Conservation (phyloP, 2,888 invertebrate species). For the Apotomis turbidana region DNA sequence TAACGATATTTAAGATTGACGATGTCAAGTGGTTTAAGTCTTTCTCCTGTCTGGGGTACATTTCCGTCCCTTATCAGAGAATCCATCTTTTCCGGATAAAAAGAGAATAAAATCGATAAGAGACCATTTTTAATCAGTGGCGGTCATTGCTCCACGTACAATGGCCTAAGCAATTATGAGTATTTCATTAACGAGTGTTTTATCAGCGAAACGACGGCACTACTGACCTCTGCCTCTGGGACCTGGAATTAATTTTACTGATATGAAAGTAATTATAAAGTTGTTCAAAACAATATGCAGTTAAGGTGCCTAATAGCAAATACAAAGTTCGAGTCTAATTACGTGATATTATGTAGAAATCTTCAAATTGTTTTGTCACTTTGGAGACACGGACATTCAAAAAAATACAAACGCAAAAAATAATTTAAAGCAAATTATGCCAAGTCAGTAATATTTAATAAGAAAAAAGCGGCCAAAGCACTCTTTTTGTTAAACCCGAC, state of each 20-base stretch:
- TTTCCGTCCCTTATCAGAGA: neutral
- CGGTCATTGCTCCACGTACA: constrained; percentile 5
- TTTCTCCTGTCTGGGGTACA: neutral
- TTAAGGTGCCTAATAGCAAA: too few relatives aligned
- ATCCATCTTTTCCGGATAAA: neutral
- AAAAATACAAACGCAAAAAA: too few relatives aligned
- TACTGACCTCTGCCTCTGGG: constrained; percentile 1
- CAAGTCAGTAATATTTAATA: too few relatives aligned
- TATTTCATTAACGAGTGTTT: constrained; percentile 7
- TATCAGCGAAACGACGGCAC: neutral
- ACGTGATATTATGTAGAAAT: too few relatives aligned
- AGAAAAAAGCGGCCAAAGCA: neutral
- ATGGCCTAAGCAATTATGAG: constrained; percentile 7
- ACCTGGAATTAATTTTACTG: constrained; percentile 5
- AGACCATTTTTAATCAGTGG: neutral
- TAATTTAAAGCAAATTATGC: too few relatives aligned
- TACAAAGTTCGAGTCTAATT: too few relatives aligned
- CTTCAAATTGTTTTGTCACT: too few relatives aligned
- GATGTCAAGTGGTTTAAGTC: neutral
- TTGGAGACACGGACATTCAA: too few relatives aligned
- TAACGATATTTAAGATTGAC: too few relatives aligned
- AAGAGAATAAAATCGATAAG: neutral
- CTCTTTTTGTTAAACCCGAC: too few relatives aligned
- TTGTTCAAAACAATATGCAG: too few relatives aligned
- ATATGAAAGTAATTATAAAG: neutral